Evolutionary conservation across 2,888 invertebrate species (phyloP).

Genomic region (Drosophila borborema): DNA sequence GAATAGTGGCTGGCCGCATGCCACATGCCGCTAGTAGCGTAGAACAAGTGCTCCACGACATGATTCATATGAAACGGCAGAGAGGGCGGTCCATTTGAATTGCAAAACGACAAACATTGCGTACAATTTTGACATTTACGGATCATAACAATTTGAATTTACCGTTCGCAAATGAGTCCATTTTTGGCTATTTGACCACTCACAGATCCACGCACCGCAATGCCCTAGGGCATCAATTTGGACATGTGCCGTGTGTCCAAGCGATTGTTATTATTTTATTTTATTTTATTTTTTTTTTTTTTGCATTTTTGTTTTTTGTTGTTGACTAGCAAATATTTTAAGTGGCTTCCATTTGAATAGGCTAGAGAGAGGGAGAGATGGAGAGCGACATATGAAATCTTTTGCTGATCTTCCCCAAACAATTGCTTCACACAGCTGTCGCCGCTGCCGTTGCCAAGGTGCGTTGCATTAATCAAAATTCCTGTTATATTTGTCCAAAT

Average conservation of each 20-base stretch:
- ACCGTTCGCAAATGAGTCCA: slow-evolving; percentile 76
- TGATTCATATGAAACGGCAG: slow-evolving; percentile 36
- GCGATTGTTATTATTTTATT: slow-evolving; percentile 51
- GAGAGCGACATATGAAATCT: not conserved
- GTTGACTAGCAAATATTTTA: slow-evolving; percentile 67
- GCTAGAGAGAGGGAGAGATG: slow-evolving; percentile 13
- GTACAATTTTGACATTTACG: slow-evolving; percentile 84
- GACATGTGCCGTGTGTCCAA: slow-evolving; percentile 71
- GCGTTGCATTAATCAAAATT: slow-evolving; percentile 78
- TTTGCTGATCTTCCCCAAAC: slow-evolving; percentile 13
- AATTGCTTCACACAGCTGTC: slow-evolving; percentile 46
- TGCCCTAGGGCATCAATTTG: slow-evolving; percentile 85
- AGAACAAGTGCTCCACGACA: slow-evolving; percentile 48
- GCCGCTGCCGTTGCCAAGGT: slow-evolving; percentile 60
- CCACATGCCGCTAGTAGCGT: slow-evolving; percentile 5
- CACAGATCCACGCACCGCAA: slow-evolving; percentile 40
- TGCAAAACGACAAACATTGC: slow-evolving; percentile 50
- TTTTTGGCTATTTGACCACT: slow-evolving; percentile 61
- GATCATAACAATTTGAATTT: slow-evolving; percentile 85
- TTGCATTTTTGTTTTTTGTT: slow-evolving; percentile 13
- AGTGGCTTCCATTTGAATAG: slow-evolving; percentile 64
- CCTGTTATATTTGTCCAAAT: slow-evolving; percentile 63
- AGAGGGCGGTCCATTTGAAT: slow-evolving; percentile 48
- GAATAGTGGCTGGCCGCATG: slow-evolving; percentile 45
- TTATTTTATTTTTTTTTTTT: no score